Evolutionary conservation across 37 sponge, comb jelly and placozoan genomes (phyloP).

Genomic region (Tethya wilhelma): DNA sequence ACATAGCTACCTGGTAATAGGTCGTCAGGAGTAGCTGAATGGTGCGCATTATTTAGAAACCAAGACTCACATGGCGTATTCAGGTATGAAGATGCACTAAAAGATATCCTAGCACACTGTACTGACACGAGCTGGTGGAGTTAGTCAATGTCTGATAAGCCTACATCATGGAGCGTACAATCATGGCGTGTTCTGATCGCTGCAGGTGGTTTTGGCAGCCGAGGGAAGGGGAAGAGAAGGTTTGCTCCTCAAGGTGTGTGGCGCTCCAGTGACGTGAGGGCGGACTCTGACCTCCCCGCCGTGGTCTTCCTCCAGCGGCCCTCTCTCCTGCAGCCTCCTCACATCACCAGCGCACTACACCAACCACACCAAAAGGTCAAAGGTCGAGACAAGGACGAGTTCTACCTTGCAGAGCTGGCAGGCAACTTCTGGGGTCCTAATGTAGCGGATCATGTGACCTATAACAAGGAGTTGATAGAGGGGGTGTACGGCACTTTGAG

Average conservation of each 20-base stretch:
- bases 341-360: neutral
- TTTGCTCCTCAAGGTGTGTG: constrained; percentile 51
- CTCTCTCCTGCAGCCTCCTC: neutral
- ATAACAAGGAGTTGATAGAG: constrained; percentile 25
- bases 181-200: too few relatives aligned
- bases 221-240: constrained; percentile 47
- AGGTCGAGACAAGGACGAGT: constrained; percentile 19
- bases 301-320: constrained; percentile 22
- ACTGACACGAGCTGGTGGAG: too few relatives aligned
- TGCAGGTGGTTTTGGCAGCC: neutral
- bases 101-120: neutral
- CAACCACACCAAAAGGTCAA: neutral
- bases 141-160: too few relatives aligned
- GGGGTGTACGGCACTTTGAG: constrained; percentile 35
- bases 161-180: too few relatives aligned
- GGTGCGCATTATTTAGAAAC: neutral
- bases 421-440: constrained; percentile 63
- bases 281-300: constrained; percentile 8
- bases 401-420: constrained; percentile 42
- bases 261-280: neutral
- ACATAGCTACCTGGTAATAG: too few relatives aligned
- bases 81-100: neutral
- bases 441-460: constrained; percentile 16
- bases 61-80: neutral
- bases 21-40: too few relatives aligned